Percentiles rank a stretch among this genome's conserved stretches.
These are phyloP conservation scores for Phalacrocorax carbo DNA, from an alignment of 2,113 vertebrate genomes.

Conservation along the genomic window DNA sequence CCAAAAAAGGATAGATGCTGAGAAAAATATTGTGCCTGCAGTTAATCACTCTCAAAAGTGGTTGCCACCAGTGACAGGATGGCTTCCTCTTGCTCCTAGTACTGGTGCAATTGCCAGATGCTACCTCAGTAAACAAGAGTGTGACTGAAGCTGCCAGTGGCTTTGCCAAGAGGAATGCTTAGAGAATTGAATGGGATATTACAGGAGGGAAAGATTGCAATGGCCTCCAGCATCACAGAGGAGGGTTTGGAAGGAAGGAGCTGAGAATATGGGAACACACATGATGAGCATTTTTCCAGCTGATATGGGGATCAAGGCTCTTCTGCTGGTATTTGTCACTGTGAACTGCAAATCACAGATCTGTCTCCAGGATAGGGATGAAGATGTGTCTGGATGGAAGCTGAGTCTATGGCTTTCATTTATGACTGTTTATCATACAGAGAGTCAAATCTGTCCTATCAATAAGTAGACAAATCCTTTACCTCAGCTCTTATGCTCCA, in stretches of 20 bases:
- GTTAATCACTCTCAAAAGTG: neutral
- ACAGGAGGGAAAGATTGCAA: neutral
- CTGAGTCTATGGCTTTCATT: neutral
- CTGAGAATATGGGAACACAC: neutral
- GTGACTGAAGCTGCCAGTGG: neutral
- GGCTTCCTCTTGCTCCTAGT: neutral
- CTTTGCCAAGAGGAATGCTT: neutral
- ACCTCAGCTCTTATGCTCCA: neutral
- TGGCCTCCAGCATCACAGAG: neutral
- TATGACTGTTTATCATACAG: neutral
- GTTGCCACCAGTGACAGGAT: neutral
- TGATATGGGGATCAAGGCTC: neutral
- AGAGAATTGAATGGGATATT: neutral
- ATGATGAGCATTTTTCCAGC: neutral
- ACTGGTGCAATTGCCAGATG: neutral
- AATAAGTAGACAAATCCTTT: neutral
- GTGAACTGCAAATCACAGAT: neutral
- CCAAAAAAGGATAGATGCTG: neutral
- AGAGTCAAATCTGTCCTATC: neutral
- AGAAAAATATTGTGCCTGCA: neutral
- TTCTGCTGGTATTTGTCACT: neutral
- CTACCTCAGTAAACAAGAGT: neutral
- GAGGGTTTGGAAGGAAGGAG: neutral
- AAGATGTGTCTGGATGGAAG: neutral
- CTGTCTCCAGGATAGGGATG: neutral